Conservation (phyloP, 2,888 invertebrate genomes). For the Keiferia lycopersicella region DNA sequence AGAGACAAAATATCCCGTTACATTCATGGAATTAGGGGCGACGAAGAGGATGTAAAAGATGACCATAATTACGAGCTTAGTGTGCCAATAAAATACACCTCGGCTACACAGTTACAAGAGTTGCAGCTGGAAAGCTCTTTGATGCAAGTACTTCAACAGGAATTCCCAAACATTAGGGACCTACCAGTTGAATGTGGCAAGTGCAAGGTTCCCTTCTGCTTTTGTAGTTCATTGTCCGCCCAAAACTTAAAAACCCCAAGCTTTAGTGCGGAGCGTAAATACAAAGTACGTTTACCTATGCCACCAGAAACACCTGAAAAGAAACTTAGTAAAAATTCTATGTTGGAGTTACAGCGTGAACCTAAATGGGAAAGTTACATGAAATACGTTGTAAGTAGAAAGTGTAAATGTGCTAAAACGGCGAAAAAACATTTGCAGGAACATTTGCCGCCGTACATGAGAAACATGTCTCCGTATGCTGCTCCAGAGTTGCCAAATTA, state of each 20-base stretch:
- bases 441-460: constrained; percentile 68
- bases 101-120: constrained; percentile 50
- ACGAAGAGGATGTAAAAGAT: constrained; percentile 54
- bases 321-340: constrained; percentile 26
- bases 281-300: not conserved
- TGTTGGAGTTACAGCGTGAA: constrained; percentile 56
- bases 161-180: constrained; percentile 53
- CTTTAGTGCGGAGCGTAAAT: not conserved
- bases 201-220: constrained; percentile 57
- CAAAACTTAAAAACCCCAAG: constrained; percentile 23
- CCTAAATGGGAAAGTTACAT: constrained; percentile 66
- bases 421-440: constrained; percentile 62
- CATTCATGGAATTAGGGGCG: constrained; percentile 50
- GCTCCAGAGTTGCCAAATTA: constrained; percentile 57
- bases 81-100: constrained; percentile 54
- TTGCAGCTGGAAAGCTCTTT: constrained; percentile 64
- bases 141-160: constrained; percentile 62
- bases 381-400: constrained; percentile 49
- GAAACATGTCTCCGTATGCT: constrained; percentile 53
- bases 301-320: not conserved
- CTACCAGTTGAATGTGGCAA: constrained; percentile 49
- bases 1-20: constrained; percentile 57
- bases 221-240: constrained; percentile 46
- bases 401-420: constrained; percentile 54
- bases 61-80: constrained; percentile 52